These are phyloP conservation scores for Chlamydotis undulata DNA, from an alignment of 2,113 vertebrate species.

Conservation along the genomic window DNA sequence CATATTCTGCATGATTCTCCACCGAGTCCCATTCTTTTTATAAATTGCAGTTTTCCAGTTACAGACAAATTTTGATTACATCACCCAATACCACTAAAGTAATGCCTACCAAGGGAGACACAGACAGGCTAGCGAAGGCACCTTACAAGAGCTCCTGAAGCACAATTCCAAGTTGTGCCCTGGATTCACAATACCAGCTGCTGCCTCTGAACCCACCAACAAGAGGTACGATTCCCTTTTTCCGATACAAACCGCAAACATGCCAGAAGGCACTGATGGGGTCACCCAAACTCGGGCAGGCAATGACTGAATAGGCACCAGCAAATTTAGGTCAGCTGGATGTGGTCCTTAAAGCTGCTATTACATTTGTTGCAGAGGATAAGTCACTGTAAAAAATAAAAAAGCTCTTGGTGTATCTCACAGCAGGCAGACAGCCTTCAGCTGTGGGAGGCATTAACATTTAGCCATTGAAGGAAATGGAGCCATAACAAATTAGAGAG, in stretches of 20 bases:
- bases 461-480: neutral
- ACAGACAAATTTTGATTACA: neutral
- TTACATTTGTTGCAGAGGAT: neutral
- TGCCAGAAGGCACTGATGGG: neutral
- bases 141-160: neutral
- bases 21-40: neutral
- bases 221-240: accelerated
- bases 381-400: neutral
- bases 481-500: neutral
- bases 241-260: neutral
- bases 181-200: neutral
- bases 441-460: neutral
- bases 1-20: neutral
- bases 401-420: neutral
- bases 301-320: neutral
- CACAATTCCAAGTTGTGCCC: accelerated
- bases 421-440: neutral
- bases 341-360: neutral
- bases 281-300: neutral
- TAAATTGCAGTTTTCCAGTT: neutral
- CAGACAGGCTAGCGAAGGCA: neutral
- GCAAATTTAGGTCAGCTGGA: neutral
- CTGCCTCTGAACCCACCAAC: neutral
- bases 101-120: neutral
- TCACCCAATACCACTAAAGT: neutral